Percentiles rank a stretch among this genome's conserved stretches.
Conservation (phyloP, 2,888 invertebrate genomes). For the Cecidostiba fungosa region DNA sequence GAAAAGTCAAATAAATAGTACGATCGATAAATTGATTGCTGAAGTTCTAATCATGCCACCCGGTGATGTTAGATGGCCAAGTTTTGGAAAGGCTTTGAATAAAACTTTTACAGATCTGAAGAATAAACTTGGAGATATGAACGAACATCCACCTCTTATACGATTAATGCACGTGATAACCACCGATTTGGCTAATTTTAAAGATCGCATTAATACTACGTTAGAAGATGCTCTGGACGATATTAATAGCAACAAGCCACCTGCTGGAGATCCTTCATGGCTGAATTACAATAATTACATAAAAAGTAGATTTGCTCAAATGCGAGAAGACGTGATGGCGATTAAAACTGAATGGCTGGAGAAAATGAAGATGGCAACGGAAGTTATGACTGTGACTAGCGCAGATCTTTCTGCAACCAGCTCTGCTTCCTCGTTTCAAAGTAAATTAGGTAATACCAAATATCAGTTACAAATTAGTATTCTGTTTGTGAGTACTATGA, state of each 20-base stretch:
- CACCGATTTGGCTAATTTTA: conserved; percentile 66
- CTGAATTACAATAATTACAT: conserved; percentile 50
- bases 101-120: conserved; percentile 38
- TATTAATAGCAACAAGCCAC: conserved; percentile 62
- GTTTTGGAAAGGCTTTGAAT: conserved; percentile 33
- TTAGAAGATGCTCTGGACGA: conserved; percentile 59
- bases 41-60: conserved; percentile 19
- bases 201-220: conserved; percentile 63
- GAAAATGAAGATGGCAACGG: conserved; percentile 42
- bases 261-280: conserved; percentile 65
- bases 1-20: conserved; percentile 61
- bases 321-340: conserved; percentile 64
- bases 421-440: conserved; percentile 7
- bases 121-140: conserved; percentile 10
- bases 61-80: conserved; percentile 38
- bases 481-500: not conserved
- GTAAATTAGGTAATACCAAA: not conserved
- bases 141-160: not conserved
- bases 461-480: not conserved
- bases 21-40: conserved; percentile 38
- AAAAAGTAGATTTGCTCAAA: conserved; percentile 65
- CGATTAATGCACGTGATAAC: conserved; percentile 45
- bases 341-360: conserved; percentile 64
- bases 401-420: not conserved
- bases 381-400: conserved; percentile 47